Conservation (phyloP, 2,113 vertebrate genomes). For the Chaenocephalus aceratus region DNA sequence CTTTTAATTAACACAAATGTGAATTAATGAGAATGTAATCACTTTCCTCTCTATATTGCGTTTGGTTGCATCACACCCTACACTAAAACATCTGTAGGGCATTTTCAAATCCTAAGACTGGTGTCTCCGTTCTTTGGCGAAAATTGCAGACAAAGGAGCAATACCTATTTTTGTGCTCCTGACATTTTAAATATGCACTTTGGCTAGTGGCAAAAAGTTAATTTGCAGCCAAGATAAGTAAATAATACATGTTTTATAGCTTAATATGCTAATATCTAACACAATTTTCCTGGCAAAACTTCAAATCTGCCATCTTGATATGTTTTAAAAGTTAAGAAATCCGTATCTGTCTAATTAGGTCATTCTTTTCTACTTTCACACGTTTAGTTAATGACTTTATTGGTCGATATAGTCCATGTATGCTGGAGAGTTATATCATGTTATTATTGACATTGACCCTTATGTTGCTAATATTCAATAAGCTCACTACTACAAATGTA, state of each 20-base stretch:
- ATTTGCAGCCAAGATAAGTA: conserved; percentile 1
- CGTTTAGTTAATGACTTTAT: not conserved
- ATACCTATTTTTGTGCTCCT: conserved; percentile 40
- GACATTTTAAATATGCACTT: conserved; percentile 35
- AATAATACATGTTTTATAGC: not conserved
- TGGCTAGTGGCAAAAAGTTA: conserved; percentile 13
- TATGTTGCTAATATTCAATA: not conserved
- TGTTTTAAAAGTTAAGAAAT: not conserved
- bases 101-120: conserved; percentile 50
- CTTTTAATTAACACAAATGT: conserved; percentile 75
- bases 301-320: not conserved
- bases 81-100: conserved; percentile 36
- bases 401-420: not conserved
- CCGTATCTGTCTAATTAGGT: not conserved
- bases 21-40: conserved; percentile 79
- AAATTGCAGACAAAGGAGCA: conserved; percentile 50
- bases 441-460: not conserved
- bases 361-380: not conserved
- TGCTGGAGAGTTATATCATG: not conserved
- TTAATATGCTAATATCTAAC: not conserved
- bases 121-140: conserved; percentile 49
- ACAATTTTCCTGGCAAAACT: not conserved
- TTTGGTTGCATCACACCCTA: conserved; percentile 66
- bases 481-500: conserved; percentile 4
- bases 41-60: conserved; percentile 48